Base-by-base conservation (phyloP, 2,888 invertebrate genomes). In the Lasiommata megera region DNA sequence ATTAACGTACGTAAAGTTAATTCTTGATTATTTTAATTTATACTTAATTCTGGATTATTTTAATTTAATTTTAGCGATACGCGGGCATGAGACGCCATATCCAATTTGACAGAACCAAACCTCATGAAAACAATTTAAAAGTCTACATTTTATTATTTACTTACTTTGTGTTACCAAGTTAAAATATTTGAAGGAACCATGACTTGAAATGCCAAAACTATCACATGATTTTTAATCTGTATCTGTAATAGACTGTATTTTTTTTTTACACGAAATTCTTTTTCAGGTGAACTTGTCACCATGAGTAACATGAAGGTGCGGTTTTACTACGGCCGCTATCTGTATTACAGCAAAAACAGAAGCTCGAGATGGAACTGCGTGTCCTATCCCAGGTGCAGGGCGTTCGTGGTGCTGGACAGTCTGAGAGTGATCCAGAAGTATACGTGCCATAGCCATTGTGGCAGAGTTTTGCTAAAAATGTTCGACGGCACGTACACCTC, bases 331-430 rank as follows among this genome's bases (percentile, higher is more conserved):
- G 28, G 38, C 8, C 54, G 59, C 3, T 52, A 60, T 41, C 17
- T 67, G 7, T 67, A 62, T 52, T 67, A 67, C 18, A 67, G 56
- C 40, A 68, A 68, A 29, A 68, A 67, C 52, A 53, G 31, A 23
- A 64, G 67, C 14, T 41, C 44, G 23, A 52, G 67, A 16, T 68
- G 67, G 65, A 50, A 67, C 37, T 67, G 67, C 36, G 57, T 62
- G 11, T 59, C 65, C 5, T 68, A 68, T 17, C 67, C 64, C 0
- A 56, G 48, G 9, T 65, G 65, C 37, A 58, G 56, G 34, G 60
- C 64, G 0, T 64, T 52, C 12, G 55, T 64, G 11, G 36, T 62
- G 5, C 37, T 64, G 1, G 18, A 58, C 18, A 18, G 36, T 0
- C 23, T 40, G 1, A 41, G 29, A 0, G 53, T 59, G 0, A 29